Evolutionary conservation across 2,113 vertebrate genomes (phyloP), one percentile per base, ranked within the genome.

Genomic region (Leiothrix lutea): DNA sequence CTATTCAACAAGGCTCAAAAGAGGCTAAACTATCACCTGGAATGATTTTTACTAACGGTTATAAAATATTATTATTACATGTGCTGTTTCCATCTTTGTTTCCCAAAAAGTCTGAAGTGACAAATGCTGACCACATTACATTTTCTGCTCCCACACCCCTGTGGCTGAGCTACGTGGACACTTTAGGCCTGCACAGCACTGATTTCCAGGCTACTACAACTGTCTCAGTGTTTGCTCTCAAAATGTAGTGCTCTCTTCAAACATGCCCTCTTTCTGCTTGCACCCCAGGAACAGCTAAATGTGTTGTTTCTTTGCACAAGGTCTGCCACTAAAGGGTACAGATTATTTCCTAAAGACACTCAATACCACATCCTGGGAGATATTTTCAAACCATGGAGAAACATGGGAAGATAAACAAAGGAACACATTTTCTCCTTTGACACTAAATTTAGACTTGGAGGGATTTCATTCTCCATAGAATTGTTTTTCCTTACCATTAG

Each of bases 171-270:
- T 15, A 3, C 21, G 5, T 0, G 26, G 28, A 13, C 35, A 44
- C 24, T 48, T 80, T 5, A 67, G 36, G 31, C 5, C 14, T 8
- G 12, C 4, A 1, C 11, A 33, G 67, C 40, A 2, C 26, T 4
- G 6, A 48, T n/a, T 77, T 53, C 53, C 47, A 77, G 50, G 69
- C 58, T 84, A 47, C 35, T 48, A 22, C 3, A 4, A 3, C 9
- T 10, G 31, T 26, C 42, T 31, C 51, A 8, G 15, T 19, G 14
- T 11, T 58, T 40, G 60, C 33, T 70, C n/a, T 38, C n/a, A 6
- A 45, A 58, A 44, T 3, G 9, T 24, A 54, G 28, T 0, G 0
- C 57, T 25, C 19, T 5, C 5, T 23, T 56, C 64, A 60, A n/a
- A 51, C 4, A 2, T 8, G 15, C 9, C 35, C 18, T 24, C 35